phyloP scores from a whole-genome alignment of 2,888 invertebrate genomes.

The Oscheius sp. region DNA sequence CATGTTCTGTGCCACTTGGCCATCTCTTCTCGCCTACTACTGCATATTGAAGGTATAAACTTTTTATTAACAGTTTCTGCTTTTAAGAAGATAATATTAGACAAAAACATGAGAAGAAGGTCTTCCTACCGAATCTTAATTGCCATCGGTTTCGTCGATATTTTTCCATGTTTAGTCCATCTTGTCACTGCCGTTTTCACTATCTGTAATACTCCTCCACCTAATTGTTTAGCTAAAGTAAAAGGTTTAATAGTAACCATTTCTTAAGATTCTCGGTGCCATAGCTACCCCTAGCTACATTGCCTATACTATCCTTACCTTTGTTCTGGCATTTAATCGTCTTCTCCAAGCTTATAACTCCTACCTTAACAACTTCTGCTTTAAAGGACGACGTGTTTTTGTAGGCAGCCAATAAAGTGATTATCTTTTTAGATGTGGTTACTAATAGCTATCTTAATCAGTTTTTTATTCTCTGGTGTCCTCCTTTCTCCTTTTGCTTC shows the following conservation, averaged over 20 bases:
- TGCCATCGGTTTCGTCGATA: constrained; percentile 58
- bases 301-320: constrained; percentile 57
- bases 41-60: too few relatives aligned
- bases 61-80: too few relatives aligned
- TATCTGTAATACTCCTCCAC: constrained; percentile 45
- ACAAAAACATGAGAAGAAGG: too few relatives aligned
- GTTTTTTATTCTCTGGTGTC: constrained; percentile 33
- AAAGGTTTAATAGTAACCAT: too few relatives aligned
- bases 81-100: too few relatives aligned
- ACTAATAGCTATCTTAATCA: constrained; percentile 34
- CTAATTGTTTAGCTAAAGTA: constrained; percentile 52
- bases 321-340: constrained; percentile 57
- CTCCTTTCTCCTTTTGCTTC: background rate
- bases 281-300: constrained; percentile 60
- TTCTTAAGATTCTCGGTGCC: background rate
- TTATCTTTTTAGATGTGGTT: constrained; percentile 51
- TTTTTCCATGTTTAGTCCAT: constrained; percentile 57
- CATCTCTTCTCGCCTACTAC: background rate
- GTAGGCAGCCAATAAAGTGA: too few relatives aligned
- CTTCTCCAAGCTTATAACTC: too few relatives aligned
- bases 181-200: constrained; percentile 60
- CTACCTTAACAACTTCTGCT: too few relatives aligned
- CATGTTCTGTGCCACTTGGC: background rate
- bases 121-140: too few relatives aligned
- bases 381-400: too few relatives aligned